phyloP scores from a whole-genome alignment of 2,113 vertebrate genomes.

The Theristicus caerulescens region DNA sequence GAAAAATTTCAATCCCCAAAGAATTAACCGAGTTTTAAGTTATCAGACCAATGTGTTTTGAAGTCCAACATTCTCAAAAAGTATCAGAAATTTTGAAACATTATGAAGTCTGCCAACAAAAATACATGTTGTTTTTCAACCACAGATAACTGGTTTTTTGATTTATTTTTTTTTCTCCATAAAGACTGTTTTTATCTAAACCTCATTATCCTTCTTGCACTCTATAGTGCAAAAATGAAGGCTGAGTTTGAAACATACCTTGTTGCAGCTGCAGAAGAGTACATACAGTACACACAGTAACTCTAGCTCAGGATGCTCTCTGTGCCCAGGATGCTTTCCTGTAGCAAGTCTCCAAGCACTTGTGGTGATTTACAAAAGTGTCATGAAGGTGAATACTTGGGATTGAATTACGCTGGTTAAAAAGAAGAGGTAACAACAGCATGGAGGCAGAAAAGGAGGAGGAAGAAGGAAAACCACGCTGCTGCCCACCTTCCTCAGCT shows the following conservation, averaged over 20 bases:
- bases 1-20: too few relatives aligned
- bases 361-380: background rate
- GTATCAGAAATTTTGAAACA: too few relatives aligned
- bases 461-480: background rate
- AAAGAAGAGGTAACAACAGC: background rate
- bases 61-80: too few relatives aligned
- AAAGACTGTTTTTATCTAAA: too few relatives aligned
- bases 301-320: background rate
- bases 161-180: too few relatives aligned
- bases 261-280: background rate
- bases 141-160: too few relatives aligned
- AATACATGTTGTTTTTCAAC: too few relatives aligned
- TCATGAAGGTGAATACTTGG: background rate
- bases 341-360: background rate
- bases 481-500: background rate
- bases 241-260: background rate
- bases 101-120: too few relatives aligned
- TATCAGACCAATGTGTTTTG: too few relatives aligned
- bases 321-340: background rate
- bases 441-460: background rate
- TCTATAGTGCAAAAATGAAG: background rate
- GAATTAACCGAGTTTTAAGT: too few relatives aligned
- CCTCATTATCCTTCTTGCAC: background rate
- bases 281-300: background rate
- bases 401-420: background rate